A percentile compares a stretch with the other conserved stretches of the same genome.
Evolutionary conservation across 35 echinoderm and acorn worm genomes (phyloP).

Genomic region (Antedon bifida): DNA sequence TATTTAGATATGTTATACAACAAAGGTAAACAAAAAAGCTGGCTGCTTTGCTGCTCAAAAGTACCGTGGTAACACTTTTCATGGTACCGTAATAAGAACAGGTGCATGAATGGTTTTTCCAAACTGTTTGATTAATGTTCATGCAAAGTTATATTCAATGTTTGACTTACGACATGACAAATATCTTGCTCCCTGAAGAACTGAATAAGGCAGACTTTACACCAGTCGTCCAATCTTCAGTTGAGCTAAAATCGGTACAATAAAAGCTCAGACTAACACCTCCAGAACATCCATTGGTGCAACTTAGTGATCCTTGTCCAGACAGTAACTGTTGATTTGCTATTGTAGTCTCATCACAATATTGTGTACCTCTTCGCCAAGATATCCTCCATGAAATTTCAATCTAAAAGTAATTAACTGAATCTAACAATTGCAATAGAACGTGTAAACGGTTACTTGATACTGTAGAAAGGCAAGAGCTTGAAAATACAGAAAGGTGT

Average conservation of each 20-base stretch:
- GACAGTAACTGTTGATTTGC: background rate
- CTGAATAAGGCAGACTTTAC: background rate
- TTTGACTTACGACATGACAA: background rate
- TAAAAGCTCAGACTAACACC: background rate
- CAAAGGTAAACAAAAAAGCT: too few relatives aligned
- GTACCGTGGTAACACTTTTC: too few relatives aligned
- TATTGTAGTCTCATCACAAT: background rate
- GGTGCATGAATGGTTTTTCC: too few relatives aligned
- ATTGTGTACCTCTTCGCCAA: background rate
- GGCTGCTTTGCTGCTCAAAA: too few relatives aligned
- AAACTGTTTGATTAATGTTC: too few relatives aligned
- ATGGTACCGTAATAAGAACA: too few relatives aligned
- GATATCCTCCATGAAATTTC: slow-evolving; percentile 11
- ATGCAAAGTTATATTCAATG: too few relatives aligned
- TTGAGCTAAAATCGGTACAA: slow-evolving; percentile 6
- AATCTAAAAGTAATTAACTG: background rate
- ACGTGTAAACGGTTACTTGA: too few relatives aligned
- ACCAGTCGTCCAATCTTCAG: slow-evolving; percentile 9
- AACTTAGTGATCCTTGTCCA: background rate
- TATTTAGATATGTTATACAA: too few relatives aligned
- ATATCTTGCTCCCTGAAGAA: background rate
- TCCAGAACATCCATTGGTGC: background rate
- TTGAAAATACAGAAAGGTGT: too few relatives aligned
- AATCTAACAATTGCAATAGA: too few relatives aligned
- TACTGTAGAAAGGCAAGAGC: too few relatives aligned